Percentiles rank a stretch among this genome's conserved stretches.
phyloP scores from a whole-genome alignment of 64 coral and sea anemone species.

The Porites australiensis region DNA sequence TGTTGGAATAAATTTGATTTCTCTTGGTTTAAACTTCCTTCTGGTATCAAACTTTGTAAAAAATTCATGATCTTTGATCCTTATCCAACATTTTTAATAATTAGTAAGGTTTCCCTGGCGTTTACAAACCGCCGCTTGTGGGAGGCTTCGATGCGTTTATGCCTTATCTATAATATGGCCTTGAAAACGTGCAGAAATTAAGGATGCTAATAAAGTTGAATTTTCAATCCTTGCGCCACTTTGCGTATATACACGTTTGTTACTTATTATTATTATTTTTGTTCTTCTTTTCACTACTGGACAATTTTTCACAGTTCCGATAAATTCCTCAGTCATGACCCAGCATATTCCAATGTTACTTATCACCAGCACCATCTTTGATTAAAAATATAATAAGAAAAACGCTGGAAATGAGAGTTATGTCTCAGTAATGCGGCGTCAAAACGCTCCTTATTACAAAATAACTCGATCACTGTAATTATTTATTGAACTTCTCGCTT shows the following conservation, averaged over 20 bases:
- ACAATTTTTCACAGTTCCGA: background rate
- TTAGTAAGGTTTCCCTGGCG: slow-evolving; percentile 12
- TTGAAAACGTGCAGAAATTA: background rate
- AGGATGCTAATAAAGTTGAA: slow-evolving; percentile 27
- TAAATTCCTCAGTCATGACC: slow-evolving; percentile 3
- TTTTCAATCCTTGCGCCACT: too few relatives aligned
- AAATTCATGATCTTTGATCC: slow-evolving; percentile 46
- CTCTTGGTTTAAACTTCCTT: background rate
- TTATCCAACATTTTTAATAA: slow-evolving; percentile 44
- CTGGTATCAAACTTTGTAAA: slow-evolving; percentile 1
- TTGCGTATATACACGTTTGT: background rate
- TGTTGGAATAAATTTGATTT: background rate
- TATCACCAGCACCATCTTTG: slow-evolving; percentile 19
- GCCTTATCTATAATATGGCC: background rate
- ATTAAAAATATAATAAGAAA: background rate
- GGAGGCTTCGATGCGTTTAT: background rate
- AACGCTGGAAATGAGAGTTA: slow-evolving; percentile 17
- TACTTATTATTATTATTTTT: background rate
- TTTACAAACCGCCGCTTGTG: background rate
- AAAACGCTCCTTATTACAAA: slow-evolving; percentile 16
- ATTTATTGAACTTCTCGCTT: slow-evolving; percentile 28
- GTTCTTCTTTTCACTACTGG: background rate
- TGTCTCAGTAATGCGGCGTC: background rate
- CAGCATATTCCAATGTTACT: background rate
- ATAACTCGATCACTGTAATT: slow-evolving; percentile 18